phyloP scores from a whole-genome alignment of 2,888 invertebrate species.

The Hoplodrina ambigua region DNA sequence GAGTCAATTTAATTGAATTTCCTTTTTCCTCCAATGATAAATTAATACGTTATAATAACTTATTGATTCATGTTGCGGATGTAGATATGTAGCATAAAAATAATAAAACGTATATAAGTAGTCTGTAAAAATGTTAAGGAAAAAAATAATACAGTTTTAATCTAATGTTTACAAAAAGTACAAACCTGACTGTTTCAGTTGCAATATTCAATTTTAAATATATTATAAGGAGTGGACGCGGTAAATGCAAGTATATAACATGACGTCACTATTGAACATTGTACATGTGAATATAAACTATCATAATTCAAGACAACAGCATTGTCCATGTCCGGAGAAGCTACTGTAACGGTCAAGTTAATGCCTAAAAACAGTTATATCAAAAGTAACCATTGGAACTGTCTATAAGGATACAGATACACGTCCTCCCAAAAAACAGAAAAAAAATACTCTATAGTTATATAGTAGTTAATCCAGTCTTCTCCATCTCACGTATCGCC shows the following conservation, averaged over 20 bases:
- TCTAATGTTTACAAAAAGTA: constrained; percentile 3
- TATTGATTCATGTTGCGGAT: constrained; percentile 19
- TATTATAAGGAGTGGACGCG: background rate
- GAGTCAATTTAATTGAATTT: constrained; percentile 36
- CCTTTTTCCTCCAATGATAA: constrained; percentile 47
- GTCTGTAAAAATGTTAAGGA: background rate
- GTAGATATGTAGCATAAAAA: background rate
- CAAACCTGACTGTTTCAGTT: background rate
- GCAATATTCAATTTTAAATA: background rate
- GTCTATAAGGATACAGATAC: background rate
- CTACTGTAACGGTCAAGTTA: background rate
- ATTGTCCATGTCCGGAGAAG: constrained; percentile 17
- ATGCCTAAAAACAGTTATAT: background rate
- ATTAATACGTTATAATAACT: constrained; percentile 19
- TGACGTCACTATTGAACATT: background rate
- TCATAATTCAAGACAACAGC: background rate
- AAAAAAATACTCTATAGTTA: background rate
- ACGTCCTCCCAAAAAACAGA: too few species aligned
- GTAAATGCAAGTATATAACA: background rate
- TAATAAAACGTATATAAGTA: background rate
- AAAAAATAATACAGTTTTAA: background rate
- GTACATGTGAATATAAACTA: constrained; percentile 17
- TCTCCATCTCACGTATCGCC: too few species aligned
- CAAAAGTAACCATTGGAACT: background rate
- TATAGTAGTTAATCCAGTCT: background rate